phyloP scores from a whole-genome alignment of 2,797 vertebrate species.

The Fistularia tabacaria region DNA sequence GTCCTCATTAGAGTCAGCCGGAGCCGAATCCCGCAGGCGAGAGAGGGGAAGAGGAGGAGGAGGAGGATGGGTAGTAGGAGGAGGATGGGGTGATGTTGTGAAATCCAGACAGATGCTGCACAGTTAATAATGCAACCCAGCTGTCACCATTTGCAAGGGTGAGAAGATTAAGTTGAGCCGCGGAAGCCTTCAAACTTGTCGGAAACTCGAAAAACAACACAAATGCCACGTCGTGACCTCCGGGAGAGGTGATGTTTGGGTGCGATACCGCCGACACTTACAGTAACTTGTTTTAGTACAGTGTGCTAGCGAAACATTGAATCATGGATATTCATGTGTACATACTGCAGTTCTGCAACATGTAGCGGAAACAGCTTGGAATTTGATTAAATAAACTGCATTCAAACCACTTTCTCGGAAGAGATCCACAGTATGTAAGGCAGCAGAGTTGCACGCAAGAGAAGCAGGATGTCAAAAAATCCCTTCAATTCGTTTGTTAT shows the following conservation, averaged over 20 bases:
- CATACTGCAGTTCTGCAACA: too few relatives aligned
- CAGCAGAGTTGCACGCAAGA: too few relatives aligned
- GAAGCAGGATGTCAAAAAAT: too few relatives aligned
- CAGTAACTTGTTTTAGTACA: background rate
- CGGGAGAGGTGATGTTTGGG: background rate
- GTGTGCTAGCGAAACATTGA: too few relatives aligned
- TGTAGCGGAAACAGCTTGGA: too few relatives aligned
- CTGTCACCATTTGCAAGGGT: conserved; percentile 53
- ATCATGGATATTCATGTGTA: too few relatives aligned
- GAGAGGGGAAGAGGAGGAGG: conserved; percentile 6
- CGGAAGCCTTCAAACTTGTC: conserved; percentile 21
- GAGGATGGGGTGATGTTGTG: conserved; percentile 35
- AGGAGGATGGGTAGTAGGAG: too few relatives aligned
- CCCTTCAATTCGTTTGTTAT: too few relatives aligned
- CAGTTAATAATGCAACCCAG: conserved; percentile 66
- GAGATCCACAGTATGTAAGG: too few relatives aligned
- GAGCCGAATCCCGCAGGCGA: conserved; percentile 32
- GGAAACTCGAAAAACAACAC: conserved; percentile 6
- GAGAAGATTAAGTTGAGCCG: conserved; percentile 44
- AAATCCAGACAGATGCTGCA: conserved; percentile 65
- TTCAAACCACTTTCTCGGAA: too few relatives aligned
- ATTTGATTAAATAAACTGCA: too few relatives aligned
- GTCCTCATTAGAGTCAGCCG: conserved; percentile 39
- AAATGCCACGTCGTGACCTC: background rate
- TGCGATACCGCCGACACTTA: background rate